Percentiles rank a stretch among this genome's conserved stretches.
Evolutionary conservation across 2,888 invertebrate genomes (phyloP).

Genomic region (Artemia sinica): DNA sequence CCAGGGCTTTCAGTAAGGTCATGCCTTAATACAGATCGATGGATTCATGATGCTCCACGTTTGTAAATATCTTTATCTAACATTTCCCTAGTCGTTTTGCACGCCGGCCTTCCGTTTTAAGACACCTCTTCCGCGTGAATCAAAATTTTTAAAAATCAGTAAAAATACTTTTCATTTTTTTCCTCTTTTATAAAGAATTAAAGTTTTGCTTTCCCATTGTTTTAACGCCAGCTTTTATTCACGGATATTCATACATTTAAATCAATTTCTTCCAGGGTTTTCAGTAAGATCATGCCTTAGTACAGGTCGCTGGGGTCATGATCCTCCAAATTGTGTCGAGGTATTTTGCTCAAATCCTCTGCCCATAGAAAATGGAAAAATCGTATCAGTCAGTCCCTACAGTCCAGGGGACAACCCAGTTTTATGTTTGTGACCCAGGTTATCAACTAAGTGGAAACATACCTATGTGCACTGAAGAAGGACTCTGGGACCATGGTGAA

Average conservation of each 20-base stretch:
- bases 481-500: conserved; percentile 13
- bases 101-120: too few species aligned
- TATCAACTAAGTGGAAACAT: not conserved
- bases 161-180: too few species aligned
- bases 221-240: too few species aligned
- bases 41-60: conserved; percentile 20
- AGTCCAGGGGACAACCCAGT: conserved; percentile 15
- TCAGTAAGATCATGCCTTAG: conserved; percentile 20
- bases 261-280: conserved; percentile 18
- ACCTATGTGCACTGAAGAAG: not conserved
- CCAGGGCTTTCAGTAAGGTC: conserved; percentile 20
- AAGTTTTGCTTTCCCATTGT: too few species aligned
- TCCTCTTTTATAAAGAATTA: too few species aligned
- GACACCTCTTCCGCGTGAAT: too few species aligned
- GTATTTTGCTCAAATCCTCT: conserved; percentile 14
- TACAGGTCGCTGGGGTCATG: conserved; percentile 23
- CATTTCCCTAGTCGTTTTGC: too few species aligned
- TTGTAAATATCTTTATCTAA: too few species aligned
- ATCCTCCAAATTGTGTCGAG: conserved; percentile 21
- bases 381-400: not conserved
- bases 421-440: not conserved
- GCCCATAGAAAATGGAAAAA: conserved; percentile 1
- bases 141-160: too few species aligned
- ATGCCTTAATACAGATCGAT: conserved; percentile 23
- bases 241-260: too few species aligned